A percentile compares a stretch with the other conserved stretches of the same genome.
phyloP scores from a whole-genome alignment of 2,797 vertebrate species.

The Molossus molossus region DNA sequence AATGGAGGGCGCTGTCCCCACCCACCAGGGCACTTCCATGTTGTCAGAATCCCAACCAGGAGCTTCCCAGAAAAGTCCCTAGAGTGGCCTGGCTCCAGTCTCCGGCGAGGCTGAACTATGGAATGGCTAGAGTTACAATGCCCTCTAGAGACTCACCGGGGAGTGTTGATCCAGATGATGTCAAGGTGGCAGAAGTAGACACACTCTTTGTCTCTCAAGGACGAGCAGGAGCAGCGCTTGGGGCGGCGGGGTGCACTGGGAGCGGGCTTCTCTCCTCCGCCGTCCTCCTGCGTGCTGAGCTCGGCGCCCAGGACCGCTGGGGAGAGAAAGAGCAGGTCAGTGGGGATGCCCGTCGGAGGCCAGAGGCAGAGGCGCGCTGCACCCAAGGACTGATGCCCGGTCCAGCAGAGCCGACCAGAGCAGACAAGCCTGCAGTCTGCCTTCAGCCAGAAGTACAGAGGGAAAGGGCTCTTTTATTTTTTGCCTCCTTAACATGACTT shows the following conservation, averaged over 20 bases:
- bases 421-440: not conserved
- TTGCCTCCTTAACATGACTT: constrained; percentile 10
- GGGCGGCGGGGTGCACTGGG: constrained; percentile 87
- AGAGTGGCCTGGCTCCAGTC: not conserved
- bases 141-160: constrained; percentile 93
- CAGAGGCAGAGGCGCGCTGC: not conserved
- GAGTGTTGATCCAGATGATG: constrained; percentile 99
- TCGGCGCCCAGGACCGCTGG: constrained; percentile 80
- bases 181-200: constrained; percentile 99
- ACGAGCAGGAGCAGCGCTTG: constrained; percentile 97
- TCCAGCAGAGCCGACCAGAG: not conserved
- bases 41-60: not conserved
- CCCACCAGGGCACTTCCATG: too few species aligned
- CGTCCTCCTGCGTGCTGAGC: not conserved
- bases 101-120: not conserved
- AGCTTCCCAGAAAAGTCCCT: not conserved
- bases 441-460: constrained; percentile 21
- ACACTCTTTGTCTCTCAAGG: constrained; percentile 97
- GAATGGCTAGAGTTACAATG: constrained; percentile 58
- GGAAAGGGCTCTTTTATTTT: not conserved
- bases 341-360: not conserved
- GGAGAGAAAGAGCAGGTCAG: constrained; percentile 67
- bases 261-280: constrained; percentile 82
- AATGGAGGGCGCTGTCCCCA: not conserved
- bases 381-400: not conserved